phyloP scores from a whole-genome alignment of 2,888 invertebrate species.

The Tuberolachnus salignus region DNA sequence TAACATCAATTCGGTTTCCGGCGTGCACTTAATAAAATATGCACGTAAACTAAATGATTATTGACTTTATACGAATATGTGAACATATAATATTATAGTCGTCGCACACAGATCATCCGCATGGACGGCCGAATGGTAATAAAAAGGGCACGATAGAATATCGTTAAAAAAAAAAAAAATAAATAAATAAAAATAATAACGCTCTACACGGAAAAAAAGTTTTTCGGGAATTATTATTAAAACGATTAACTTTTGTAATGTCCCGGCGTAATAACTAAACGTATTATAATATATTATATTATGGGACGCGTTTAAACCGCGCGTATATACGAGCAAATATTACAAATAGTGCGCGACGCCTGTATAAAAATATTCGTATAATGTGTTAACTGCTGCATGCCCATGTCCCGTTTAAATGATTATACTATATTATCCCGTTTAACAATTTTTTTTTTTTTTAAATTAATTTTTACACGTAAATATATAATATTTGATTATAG shows the following conservation, averaged over 20 bases:
- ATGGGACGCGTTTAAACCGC: not conserved
- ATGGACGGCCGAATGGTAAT: not conserved
- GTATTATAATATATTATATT: conserved; percentile 11
- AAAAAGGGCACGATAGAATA: not conserved
- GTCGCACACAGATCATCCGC: not conserved
- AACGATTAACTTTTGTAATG: conserved; percentile 22
- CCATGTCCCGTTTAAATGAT: no score
- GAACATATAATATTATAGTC: not conserved
- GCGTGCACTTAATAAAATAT: no score
- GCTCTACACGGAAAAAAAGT: not conserved
- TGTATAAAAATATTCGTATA: not conserved
- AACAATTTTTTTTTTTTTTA: no score
- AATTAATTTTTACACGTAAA: no score
- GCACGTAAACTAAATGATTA: conserved; percentile 1
- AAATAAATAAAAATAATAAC: no score
- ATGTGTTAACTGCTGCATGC: no score
- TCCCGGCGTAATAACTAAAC: conserved; percentile 14
- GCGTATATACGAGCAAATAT: not conserved
- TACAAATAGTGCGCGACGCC: conserved; percentile 1
- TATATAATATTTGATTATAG: no score
- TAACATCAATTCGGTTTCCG: no score
- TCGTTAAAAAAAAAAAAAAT: not conserved
- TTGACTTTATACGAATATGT: conserved; percentile 5
- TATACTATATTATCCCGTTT: no score
- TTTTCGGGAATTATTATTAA: conserved; percentile 36